phyloP scores from a whole-genome alignment of 2,113 vertebrate genomes.

The Conger conger region DNA sequence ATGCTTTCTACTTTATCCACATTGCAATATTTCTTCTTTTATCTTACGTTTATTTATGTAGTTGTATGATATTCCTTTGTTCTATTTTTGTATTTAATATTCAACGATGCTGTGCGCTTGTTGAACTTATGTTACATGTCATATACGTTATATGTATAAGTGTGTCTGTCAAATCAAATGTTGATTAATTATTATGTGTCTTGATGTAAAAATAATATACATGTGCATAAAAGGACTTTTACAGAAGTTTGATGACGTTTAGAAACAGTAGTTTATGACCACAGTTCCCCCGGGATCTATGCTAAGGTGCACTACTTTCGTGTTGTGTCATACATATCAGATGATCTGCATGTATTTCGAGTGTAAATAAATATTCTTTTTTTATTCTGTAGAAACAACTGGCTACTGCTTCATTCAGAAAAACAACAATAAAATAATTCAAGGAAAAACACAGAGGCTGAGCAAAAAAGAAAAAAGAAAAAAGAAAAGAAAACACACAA shows the following conservation, averaged over 20 bases:
- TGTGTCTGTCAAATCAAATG: neutral
- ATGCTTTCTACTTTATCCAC: neutral
- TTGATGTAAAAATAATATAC: neutral
- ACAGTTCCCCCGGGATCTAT: too few species aligned
- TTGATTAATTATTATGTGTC: neutral
- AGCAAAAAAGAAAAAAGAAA: neutral
- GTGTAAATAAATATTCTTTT: neutral
- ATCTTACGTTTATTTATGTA: neutral
- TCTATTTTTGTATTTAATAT: neutral
- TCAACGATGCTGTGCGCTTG: neutral
- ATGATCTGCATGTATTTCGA: neutral
- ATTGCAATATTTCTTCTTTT: neutral
- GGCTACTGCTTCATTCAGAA: neutral
- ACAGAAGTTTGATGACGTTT: neutral
- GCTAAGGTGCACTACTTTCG: neutral
- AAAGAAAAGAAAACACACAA: neutral
- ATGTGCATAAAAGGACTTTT: neutral
- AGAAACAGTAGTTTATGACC: neutral
- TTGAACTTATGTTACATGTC: neutral
- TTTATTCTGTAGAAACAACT: neutral
- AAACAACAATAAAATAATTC: neutral
- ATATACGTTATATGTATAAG: neutral
- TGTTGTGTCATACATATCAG: neutral
- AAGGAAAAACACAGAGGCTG: neutral
- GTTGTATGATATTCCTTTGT: neutral